Base-by-base conservation (phyloP, 1,140 invertebrate species). In the Pachyrhynchus sulphureomaculatus region DNA sequence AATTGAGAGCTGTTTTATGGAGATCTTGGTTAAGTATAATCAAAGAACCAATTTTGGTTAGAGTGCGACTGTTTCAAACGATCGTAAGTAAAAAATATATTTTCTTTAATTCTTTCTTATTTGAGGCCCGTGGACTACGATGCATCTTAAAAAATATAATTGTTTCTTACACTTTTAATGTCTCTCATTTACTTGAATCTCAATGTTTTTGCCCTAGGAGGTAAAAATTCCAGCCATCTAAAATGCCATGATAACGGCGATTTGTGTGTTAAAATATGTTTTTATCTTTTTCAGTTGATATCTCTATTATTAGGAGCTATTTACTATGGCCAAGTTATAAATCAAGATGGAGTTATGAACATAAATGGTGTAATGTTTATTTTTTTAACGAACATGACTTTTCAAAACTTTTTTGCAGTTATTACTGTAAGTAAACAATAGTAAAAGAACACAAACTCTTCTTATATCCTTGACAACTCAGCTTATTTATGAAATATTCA, bases 331-430 rank as follows among this genome's bases (percentile, higher is more conserved):
- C 95, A 97, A 74, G 78, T 84, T 68, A 71, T 92, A 26, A 86
- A 91, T 88, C 44, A 96, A 76, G 88, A 93, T 67, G 93, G 93
- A 3, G 89, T 96, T 0, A 92, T 92, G 86, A 98, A 98, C 75
- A 94, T 98, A 56, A 97, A 96, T 74, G 96, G 96, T 42, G 92
- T 90, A n/a, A 82, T 98, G 17, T 98, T 96, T 73, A 85, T 97
- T 51, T 89, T 95, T 72, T 80, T 97, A 1, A 94, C 90, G 3
- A 95, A 95, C 75, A 92, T 94, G 88, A 97, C 92, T 5, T 96
- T 95, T 76, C 92, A 92, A 73, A 96, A 96, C 77, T 86, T 93
- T 8, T 92, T 91, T 72, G 88, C 90, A 39, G 93, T 95, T 15
- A 88, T 95, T 44, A 91, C 88, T 76, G 92, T 95, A 79, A 88